Conservation (phyloP, 92 coral and sea anemone species). For the Nematostella vectensis region DNA sequence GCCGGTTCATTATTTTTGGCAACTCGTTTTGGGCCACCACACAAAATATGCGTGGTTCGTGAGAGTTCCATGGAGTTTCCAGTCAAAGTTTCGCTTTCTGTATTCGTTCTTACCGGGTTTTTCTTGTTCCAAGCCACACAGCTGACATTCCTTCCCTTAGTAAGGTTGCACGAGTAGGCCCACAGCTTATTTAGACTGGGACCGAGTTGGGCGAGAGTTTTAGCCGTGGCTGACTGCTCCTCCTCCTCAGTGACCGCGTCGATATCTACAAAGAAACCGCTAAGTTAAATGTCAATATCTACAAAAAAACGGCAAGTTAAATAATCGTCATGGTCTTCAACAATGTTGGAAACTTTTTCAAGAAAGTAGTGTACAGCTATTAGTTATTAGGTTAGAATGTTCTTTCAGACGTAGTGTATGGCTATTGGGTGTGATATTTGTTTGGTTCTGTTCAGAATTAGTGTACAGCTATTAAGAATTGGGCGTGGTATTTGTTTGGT, state of each 20-base stretch:
- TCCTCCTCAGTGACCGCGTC: constrained; percentile 71
- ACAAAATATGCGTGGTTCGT: not conserved
- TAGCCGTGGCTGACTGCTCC: constrained; percentile 43
- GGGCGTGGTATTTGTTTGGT: too few relatives aligned
- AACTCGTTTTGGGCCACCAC: too few relatives aligned
- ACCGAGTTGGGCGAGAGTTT: constrained; percentile 81
- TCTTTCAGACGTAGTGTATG: too few relatives aligned
- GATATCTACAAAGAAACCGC: constrained; percentile 64
- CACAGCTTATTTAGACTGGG: constrained; percentile 92
- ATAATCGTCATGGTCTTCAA: too few relatives aligned
- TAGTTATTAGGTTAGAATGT: too few relatives aligned
- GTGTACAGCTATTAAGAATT: too few relatives aligned
- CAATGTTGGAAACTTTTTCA: not conserved
- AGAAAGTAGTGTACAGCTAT: too few relatives aligned
- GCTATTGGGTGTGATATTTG: too few relatives aligned
- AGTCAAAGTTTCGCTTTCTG: too few relatives aligned
- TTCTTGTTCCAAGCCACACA: constrained; percentile 94
- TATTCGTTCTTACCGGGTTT: constrained; percentile 70
- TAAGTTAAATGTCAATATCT: not conserved
- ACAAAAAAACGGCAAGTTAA: too few relatives aligned
- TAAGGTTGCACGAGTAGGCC: constrained; percentile 78
- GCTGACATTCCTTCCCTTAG: constrained; percentile 93
- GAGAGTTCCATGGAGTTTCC: not conserved
- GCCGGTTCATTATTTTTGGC: too few relatives aligned
- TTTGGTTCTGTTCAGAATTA: too few relatives aligned